phyloP scores from a whole-genome alignment of 2,113 vertebrate species.

The Todiramphus chloris region DNA sequence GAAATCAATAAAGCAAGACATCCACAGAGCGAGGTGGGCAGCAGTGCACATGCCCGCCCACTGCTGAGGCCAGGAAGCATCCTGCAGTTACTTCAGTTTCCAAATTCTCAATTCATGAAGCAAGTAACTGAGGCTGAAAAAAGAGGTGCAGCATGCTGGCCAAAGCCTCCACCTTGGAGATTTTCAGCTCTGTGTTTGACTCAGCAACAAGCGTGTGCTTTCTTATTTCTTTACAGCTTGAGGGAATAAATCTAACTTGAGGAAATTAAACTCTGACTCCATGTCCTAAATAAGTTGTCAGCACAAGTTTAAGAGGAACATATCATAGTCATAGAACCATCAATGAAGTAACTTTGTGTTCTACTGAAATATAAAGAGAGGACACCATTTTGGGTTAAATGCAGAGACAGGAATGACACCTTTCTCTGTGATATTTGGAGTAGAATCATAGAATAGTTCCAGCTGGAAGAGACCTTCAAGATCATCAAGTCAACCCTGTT shows the following conservation, averaged over 20 bases:
- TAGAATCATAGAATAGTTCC: too few species aligned
- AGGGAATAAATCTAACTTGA: constrained; percentile 34
- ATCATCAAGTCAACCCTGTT: too few species aligned
- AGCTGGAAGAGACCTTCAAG: too few species aligned
- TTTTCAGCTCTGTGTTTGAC: neutral
- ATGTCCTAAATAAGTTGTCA: constrained; percentile 52
- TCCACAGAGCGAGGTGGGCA: neutral
- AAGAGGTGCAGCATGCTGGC: neutral
- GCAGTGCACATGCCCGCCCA: neutral
- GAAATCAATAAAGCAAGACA: neutral
- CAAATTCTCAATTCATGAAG: neutral
- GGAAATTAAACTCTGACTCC: constrained; percentile 48
- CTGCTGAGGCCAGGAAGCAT: neutral
- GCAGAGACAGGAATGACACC: neutral
- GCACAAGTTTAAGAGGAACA: constrained; percentile 30
- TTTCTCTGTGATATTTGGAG: neutral
- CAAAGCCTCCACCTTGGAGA: neutral
- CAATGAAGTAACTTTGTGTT: constrained; percentile 19
- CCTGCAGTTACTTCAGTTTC: neutral
- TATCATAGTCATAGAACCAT: neutral
- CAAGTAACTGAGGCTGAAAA: neutral
- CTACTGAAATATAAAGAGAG: constrained; percentile 24
- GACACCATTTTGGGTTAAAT: neutral
- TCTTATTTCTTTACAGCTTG: constrained; percentile 5
- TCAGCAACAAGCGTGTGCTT: neutral